Conservation (phyloP, 2,113 vertebrate species). For the Cromileptes altivelis region DNA sequence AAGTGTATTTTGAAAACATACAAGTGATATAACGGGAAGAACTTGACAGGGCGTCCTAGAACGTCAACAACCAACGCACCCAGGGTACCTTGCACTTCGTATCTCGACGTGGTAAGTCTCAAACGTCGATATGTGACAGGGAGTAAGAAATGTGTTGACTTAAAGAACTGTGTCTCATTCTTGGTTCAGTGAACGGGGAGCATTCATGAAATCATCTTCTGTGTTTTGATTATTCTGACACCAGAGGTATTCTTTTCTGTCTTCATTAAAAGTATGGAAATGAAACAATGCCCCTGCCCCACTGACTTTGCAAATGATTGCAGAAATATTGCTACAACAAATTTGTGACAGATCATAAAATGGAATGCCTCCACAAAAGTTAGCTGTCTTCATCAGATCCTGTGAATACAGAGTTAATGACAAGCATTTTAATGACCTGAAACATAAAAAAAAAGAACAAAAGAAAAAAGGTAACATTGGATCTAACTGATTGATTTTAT, state of each 20-base stretch:
- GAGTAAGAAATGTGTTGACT: too few relatives aligned
- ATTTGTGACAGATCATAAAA: neutral
- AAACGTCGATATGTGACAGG: too few relatives aligned
- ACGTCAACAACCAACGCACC: too few relatives aligned
- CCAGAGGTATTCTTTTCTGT: neutral
- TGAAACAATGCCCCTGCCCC: neutral
- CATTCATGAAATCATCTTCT: neutral
- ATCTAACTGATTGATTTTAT: neutral
- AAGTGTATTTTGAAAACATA: too few relatives aligned
- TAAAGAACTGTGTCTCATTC: neutral
- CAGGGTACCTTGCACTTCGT: too few relatives aligned
- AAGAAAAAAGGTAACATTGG: too few relatives aligned
- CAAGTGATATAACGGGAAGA: too few relatives aligned
- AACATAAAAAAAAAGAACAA: neutral
- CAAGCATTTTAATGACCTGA: neutral
- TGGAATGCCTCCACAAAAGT: neutral
- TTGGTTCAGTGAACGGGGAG: neutral
- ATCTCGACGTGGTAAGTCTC: too few relatives aligned
- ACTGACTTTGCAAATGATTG: neutral
- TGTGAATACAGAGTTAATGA: neutral
- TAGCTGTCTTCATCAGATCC: neutral
- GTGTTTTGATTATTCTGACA: constrained; percentile 3
- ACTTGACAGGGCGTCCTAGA: too few relatives aligned
- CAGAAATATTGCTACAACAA: neutral
- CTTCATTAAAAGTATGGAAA: neutral